phyloP scores from a whole-genome alignment of 2,888 invertebrate species.

The Drosophila gaucha region DNA sequence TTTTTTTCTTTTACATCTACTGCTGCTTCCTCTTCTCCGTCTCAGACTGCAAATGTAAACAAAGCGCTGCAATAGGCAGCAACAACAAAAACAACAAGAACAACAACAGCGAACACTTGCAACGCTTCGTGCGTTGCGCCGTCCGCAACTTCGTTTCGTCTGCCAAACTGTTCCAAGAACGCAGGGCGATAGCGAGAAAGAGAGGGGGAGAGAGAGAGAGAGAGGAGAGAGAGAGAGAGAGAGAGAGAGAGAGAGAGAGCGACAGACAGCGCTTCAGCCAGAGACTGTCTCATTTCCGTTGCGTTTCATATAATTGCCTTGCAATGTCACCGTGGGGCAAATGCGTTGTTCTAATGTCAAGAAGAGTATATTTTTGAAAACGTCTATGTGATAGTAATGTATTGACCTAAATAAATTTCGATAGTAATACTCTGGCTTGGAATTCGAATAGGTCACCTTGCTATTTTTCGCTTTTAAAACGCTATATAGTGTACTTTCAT shows the following conservation, averaged over 20 bases:
- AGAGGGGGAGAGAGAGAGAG: constrained; percentile 2
- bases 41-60: constrained; percentile 41
- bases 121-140: constrained; percentile 47
- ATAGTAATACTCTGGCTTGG: no score
- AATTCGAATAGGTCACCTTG: no score
- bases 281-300: constrained; percentile 63
- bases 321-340: constrained; percentile 35
- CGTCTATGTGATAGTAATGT: no score
- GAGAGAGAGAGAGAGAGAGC: constrained; percentile 3
- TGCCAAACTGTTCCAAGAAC: constrained; percentile 65
- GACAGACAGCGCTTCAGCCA: constrained; percentile 9
- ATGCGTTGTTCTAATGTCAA: no score
- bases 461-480: no score
- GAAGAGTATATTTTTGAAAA: no score
- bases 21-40: constrained; percentile 19
- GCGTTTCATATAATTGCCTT: constrained; percentile 57
- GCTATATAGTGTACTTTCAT: no score
- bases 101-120: constrained; percentile 38
- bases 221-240: constrained; percentile 10
- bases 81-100: no score
- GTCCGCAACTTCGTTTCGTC: constrained; percentile 50
- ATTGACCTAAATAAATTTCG: no score
- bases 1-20: neutral
- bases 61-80: constrained; percentile 38
- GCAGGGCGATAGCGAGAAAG: neutral